Base-by-base conservation (phyloP, 2,113 vertebrate genomes). In the Halcyon malimbica region DNA sequence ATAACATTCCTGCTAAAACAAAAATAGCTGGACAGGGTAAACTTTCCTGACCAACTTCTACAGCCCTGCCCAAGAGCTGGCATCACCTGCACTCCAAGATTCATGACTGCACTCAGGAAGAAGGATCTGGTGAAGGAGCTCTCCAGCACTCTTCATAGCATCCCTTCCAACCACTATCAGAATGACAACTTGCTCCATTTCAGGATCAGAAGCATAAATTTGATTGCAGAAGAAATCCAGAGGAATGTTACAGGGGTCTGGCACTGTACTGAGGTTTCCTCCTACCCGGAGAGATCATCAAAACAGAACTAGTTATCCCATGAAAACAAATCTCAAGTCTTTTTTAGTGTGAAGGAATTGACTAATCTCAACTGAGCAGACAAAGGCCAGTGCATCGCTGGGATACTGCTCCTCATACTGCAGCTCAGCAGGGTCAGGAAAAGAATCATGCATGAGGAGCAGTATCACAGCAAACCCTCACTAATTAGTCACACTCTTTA, bases 151-250 rank as follows among this genome's bases (percentile, higher is more conserved):
- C 93, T 92, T 94, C 60, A 98, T 56, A 67, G 96, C 37, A 3
- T 97, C 94, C 50, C 39, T 56, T 60, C 98, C 97, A 18, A 96
- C 92, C 90, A 98, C 65, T 0, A 96, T 96, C 86, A 98, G 94
- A 88, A 97, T 76, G 62, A 97, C 98, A 51, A 98, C 96, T 28
- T 98, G 98, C 76, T 98, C 98, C 83, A 63, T 92, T 10, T 97
- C 97, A 6, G 97, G 87, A 53, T 96, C 96, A 33, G 96, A 95
- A 46, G 94, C 88, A 11, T 53, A 95, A 2, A 26, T 95, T 56
- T 46, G 91, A 46, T 71, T 62, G 57, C 82, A 95, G 59, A 98
- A 96, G 50, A 98, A 54, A 70, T 95, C 74, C 94, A 97, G 63
- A 44, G 87, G 75, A 60, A 98, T 64, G 24, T n/a, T 60, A 20